Evolutionary conservation across 2,888 invertebrate species (phyloP).

Genomic region (Drosophila fungiperda): DNA sequence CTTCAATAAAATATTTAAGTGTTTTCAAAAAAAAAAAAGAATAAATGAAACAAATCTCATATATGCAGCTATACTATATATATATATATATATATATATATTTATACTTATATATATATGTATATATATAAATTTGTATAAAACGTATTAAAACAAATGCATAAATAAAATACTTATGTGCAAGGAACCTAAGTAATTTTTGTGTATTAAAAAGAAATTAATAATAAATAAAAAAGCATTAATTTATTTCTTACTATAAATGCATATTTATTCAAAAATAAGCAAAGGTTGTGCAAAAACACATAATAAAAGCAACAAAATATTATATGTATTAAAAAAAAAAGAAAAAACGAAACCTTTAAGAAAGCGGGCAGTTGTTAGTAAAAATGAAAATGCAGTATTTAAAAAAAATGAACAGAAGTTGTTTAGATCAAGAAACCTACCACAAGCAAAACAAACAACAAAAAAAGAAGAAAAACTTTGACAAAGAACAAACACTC

Average conservation of each 20-base stretch:
- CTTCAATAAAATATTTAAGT: conserved; percentile 63
- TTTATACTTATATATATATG: conserved; percentile 33
- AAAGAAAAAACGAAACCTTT: conserved; percentile 39
- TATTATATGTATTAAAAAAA: conserved; percentile 61
- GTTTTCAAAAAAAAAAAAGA: conserved; percentile 51
- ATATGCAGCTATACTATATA: conserved; percentile 73
- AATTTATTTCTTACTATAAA: conserved; percentile 82
- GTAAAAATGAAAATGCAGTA: conserved; percentile 49
- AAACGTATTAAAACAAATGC: conserved; percentile 53
- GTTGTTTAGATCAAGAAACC: conserved; percentile 57
- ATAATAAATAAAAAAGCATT: conserved; percentile 69
- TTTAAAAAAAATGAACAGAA: conserved; percentile 33
- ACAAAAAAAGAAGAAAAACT: conserved; percentile 44
- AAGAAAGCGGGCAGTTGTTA: conserved; percentile 64
- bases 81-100: conserved; percentile 40
- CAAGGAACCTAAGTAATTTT: conserved; percentile 61
- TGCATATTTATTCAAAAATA: conserved; percentile 81
- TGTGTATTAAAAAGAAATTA: conserved; percentile 61
- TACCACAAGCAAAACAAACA: conserved; percentile 45
- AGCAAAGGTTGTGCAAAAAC: conserved; percentile 81
- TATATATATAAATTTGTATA: conserved; percentile 54
- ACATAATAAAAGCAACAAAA: conserved; percentile 73
- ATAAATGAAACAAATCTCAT: conserved; percentile 34
- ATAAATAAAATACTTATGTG: conserved; percentile 52
- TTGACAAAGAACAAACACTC: conserved; percentile 71